Percentiles rank a stretch among this genome's conserved stretches.
phyloP scores from a whole-genome alignment of 2,888 invertebrate genomes.

The Synergus umbraculus region DNA sequence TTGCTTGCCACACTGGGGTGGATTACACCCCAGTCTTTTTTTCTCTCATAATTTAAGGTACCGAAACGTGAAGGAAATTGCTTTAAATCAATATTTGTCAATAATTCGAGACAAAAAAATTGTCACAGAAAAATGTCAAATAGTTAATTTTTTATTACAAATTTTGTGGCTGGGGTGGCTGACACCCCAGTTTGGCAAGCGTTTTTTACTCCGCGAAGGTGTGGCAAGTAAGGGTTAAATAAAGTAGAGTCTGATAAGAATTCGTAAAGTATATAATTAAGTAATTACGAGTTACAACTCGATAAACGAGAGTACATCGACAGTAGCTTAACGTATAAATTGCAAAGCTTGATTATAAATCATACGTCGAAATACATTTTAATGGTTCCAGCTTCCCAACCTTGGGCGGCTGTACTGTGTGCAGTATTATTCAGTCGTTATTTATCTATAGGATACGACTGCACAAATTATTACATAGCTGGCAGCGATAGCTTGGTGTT shows the following conservation, averaged over 20 bases:
- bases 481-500: constrained; percentile 47
- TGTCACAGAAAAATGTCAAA: no score
- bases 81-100: no score
- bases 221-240: no score
- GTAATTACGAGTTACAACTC: constrained; percentile 46
- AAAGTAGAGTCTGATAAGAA: constrained; percentile 1
- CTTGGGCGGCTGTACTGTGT: constrained; percentile 45
- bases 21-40: no score
- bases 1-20: no score
- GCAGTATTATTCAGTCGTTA: constrained; percentile 47
- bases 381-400: constrained; percentile 23
- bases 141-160: no score
- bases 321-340: constrained; percentile 47
- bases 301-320: constrained; percentile 11
- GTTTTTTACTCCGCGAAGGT: no score
- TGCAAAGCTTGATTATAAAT: constrained; percentile 49
- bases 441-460: constrained; percentile 54
- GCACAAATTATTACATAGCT: constrained; percentile 49
- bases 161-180: no score
- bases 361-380: constrained; percentile 45
- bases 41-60: no score
- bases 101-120: no score
- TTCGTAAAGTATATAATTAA: constrained; percentile 45
- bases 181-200: no score
- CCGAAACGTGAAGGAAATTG: no score